A percentile compares a stretch with the other conserved stretches of the same genome.
Evolutionary conservation across 1,140 invertebrate genomes (phyloP).

Genomic region (Portunus trituberculatus): DNA sequence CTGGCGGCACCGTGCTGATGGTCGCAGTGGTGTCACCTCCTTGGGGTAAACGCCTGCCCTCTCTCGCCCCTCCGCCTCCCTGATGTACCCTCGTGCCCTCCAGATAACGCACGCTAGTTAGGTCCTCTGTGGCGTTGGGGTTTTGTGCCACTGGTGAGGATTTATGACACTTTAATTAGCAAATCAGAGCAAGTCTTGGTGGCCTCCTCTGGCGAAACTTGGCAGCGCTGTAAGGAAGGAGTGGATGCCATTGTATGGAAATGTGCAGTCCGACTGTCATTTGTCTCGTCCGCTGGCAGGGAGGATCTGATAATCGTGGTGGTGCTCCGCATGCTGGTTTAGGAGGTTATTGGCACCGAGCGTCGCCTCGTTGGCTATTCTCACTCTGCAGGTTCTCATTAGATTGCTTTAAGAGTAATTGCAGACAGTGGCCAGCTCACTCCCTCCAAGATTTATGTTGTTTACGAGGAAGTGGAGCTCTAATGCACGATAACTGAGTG

Average conservation of each 20-base stretch:
- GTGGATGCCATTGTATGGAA: constrained; percentile 76
- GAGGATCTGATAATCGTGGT: constrained; percentile 70
- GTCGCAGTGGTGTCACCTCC: constrained; percentile 44
- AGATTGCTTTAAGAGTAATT: constrained; percentile 71
- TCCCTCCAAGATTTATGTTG: constrained; percentile 47
- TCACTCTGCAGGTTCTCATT: constrained; percentile 35
- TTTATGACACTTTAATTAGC: background rate
- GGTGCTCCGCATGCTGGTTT: constrained; percentile 66
- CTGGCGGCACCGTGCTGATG: constrained; percentile 65
- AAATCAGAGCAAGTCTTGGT: background rate
- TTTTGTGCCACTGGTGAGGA: constrained; percentile 9
- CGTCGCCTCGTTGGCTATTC: constrained; percentile 47
- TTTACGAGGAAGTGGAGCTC: constrained; percentile 39
- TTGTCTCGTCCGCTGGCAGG: constrained; percentile 72
- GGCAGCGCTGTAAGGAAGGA: constrained; percentile 69
- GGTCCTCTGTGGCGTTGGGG: background rate
- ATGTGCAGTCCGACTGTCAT: constrained; percentile 76
- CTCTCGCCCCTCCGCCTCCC: background rate
- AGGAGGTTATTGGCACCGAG: constrained; percentile 73
- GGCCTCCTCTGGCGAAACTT: constrained; percentile 36
- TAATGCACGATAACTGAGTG: constrained; percentile 53
- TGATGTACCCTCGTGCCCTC: background rate
- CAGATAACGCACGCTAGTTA: background rate
- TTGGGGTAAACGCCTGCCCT: background rate
- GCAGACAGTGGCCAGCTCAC: constrained; percentile 46